Evolutionary conservation across 2,888 invertebrate genomes (phyloP).

Genomic region (Silvanus unidentatus): DNA sequence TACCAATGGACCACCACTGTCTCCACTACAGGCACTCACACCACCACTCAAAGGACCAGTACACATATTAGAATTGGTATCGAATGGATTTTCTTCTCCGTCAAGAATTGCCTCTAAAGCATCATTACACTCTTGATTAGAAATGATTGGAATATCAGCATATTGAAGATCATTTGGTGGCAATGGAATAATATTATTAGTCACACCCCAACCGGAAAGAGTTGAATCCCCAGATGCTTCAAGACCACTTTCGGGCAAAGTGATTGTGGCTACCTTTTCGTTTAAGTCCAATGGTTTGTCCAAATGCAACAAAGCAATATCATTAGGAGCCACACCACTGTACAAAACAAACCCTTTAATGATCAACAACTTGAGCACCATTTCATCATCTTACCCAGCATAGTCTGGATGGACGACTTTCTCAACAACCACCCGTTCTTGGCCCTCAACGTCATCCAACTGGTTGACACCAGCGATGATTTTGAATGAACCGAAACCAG

Average conservation of each 20-base stretch:
- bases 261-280: constrained; percentile 37
- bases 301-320: constrained; percentile 50
- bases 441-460: constrained; percentile 17
- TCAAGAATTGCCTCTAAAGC: neutral
- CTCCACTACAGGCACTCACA: constrained; percentile 47
- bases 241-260: constrained; percentile 34
- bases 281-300: constrained; percentile 32
- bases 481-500: constrained; percentile 23
- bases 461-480: constrained; percentile 31
- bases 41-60: constrained; percentile 2
- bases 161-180: neutral
- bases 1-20: constrained; percentile 52
- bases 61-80: constrained; percentile 1
- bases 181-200: neutral
- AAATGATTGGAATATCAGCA: constrained; percentile 1
- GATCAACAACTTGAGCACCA: neutral
- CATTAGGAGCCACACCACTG: constrained; percentile 40
- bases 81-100: neutral
- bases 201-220: constrained; percentile 44
- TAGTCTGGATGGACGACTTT: constrained; percentile 26
- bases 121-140: neutral
- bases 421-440: constrained; percentile 17
- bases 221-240: constrained; percentile 34
- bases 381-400: constrained; percentile 17
- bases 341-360: neutral